A percentile compares a stretch with the other conserved stretches of the same genome.
phyloP scores from a whole-genome alignment of 1,140 invertebrate species.

The Diplogasteroides magnus region DNA sequence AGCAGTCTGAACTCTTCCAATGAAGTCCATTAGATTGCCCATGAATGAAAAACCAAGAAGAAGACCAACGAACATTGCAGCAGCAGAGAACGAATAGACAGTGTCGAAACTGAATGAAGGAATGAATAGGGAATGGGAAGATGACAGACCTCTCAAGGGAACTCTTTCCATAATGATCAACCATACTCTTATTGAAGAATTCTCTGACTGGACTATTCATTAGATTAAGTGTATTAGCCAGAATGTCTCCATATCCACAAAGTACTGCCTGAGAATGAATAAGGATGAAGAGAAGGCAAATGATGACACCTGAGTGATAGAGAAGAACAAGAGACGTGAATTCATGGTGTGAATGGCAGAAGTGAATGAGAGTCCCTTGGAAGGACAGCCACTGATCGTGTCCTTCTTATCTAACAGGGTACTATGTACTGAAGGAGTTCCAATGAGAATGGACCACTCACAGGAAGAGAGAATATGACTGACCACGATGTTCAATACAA shows the following conservation, averaged over 20 bases:
- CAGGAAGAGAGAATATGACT: too few relatives aligned
- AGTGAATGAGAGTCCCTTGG: too few relatives aligned
- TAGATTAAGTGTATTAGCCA: slow-evolving; percentile 37
- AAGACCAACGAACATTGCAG: slow-evolving; percentile 34
- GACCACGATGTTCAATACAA: too few relatives aligned
- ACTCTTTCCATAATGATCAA: slow-evolving; percentile 26
- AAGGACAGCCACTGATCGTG: too few relatives aligned
- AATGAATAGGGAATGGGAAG: background rate
- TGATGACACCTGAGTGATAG: too few relatives aligned
- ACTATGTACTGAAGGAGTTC: too few relatives aligned
- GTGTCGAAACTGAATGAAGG: slow-evolving; percentile 38
- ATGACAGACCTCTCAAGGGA: slow-evolving; percentile 1
- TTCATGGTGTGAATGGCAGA: too few relatives aligned
- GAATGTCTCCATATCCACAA: slow-evolving; percentile 33
- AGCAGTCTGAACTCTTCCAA: slow-evolving; percentile 37
- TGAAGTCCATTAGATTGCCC: slow-evolving; percentile 39
- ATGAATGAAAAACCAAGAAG: slow-evolving; percentile 36
- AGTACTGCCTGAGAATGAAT: slow-evolving; percentile 27
- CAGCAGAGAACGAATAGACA: slow-evolving; percentile 34
- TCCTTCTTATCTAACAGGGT: too few relatives aligned
- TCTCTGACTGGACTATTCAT: slow-evolving; percentile 35
- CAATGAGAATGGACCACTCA: too few relatives aligned
- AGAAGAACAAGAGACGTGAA: too few relatives aligned
- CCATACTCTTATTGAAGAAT: slow-evolving; percentile 31
- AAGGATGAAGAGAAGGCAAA: too few relatives aligned